Evolutionary conservation across 92 coral and sea anemone species (phyloP), one percentile per base, ranked within the genome.

Genomic region (Phymanthus crucifer): DNA sequence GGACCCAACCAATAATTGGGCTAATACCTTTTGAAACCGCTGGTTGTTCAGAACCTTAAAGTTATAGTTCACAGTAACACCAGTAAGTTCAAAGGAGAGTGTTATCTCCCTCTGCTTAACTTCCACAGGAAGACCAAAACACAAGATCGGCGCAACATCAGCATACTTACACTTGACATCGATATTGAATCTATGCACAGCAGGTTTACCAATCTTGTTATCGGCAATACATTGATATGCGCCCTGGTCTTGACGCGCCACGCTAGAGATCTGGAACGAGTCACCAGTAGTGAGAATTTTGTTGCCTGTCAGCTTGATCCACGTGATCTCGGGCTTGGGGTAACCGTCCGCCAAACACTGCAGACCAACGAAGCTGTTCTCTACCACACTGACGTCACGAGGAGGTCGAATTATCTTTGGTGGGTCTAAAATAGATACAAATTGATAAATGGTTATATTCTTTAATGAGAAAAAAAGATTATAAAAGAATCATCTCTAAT

Each of bases 161-260:
- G 14, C 21, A 54, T 64, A 94, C 98, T 92, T 87, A 95, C 98
- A 95, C 26, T 81, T 73, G 32, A 95, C 97, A 71, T 83, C 87
- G 46, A 95, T 86, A 34, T 40, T 75, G 48, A 95, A 83, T 29
- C 48, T 82, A 24, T 72, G 75, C 24, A 34, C 64, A 18, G 87
- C 94, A 74, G 84, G 81, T 36, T 77, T 58, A 6, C 87, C 91
- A 73, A 87, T 74, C 6, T 85, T 90, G 72, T 93, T 95, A 73
- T 54, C 64, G 19, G 98, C 97, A 17, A 85, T 73, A 72, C 98
- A 95, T 73, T 83, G 84, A 89, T 95, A 95, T 18, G 81, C 32
- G 6, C 98, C 98, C 14, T 75, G 83, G 70, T 95, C 95, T 35
- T 78, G 40, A 29, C 91, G 83, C 67, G 83, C 75, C 10, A 87